Conservation (phyloP, 2,888 invertebrate species). For the Parnassius apollo region DNA sequence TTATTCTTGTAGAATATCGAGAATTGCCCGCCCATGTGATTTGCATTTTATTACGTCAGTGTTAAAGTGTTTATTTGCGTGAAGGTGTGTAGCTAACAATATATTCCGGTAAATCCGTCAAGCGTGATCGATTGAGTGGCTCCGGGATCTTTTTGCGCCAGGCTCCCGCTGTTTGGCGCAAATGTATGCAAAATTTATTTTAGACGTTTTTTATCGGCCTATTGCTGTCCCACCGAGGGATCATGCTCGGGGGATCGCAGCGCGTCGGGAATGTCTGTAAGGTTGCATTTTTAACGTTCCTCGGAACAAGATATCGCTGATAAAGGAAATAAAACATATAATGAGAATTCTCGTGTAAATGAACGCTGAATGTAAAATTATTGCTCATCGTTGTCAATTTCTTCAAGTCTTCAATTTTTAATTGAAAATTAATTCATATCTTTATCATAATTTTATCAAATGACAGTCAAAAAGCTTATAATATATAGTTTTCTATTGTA, state of each 20-base stretch:
- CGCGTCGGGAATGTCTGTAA: conserved; percentile 22
- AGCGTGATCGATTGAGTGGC: conserved; percentile 40
- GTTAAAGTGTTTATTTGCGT: conserved; percentile 22
- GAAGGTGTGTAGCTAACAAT: conserved; percentile 13
- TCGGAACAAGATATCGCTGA: conserved; percentile 26
- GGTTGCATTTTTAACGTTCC: conserved; percentile 18
- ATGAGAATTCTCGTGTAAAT: conserved; percentile 4
- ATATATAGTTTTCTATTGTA: too few species aligned
- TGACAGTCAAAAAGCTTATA: too few species aligned
- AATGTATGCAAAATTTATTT: conserved; percentile 27
- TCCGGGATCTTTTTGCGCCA: conserved; percentile 24
- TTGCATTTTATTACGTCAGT: conserved; percentile 11
- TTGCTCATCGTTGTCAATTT: background rate
- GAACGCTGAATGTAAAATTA: conserved; percentile 1
- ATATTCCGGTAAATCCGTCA: conserved; percentile 32
- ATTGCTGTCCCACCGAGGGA: conserved; percentile 23
- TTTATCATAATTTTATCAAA: too few species aligned
- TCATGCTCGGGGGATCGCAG: conserved; percentile 21
- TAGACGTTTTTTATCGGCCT: conserved; percentile 25
- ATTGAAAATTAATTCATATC: too few species aligned
- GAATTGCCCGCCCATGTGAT: conserved; percentile 5
- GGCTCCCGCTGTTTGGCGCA: conserved; percentile 28
- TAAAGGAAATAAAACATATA: conserved; percentile 21
- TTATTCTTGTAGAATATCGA: conserved; percentile 11
- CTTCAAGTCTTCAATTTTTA: too few species aligned